phyloP scores from a whole-genome alignment of 2,797 vertebrate genomes.

The Galago senegalensis region DNA sequence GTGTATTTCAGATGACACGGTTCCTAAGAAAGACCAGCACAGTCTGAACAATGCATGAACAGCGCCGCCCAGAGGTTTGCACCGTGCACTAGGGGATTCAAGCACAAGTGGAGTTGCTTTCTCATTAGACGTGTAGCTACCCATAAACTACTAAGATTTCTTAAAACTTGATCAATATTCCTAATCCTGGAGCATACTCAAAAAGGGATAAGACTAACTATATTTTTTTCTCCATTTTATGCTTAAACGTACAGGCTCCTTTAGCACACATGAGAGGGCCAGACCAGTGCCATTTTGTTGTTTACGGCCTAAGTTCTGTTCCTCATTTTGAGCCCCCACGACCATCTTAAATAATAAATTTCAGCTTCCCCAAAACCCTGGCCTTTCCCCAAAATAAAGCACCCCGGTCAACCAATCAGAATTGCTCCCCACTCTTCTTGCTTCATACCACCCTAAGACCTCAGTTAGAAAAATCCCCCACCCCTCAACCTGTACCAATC shows the following conservation, averaged over 20 bases:
- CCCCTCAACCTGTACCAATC: too few species aligned
- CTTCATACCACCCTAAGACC: too few species aligned
- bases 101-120: background rate
- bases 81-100: background rate
- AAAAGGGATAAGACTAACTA: background rate
- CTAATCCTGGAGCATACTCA: background rate
- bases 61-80: fast-evolving
- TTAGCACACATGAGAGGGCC: background rate
- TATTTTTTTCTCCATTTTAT: background rate
- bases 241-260: background rate
- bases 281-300: too few species aligned
- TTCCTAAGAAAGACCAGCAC: background rate
- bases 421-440: too few species aligned
- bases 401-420: too few species aligned
- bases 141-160: background rate
- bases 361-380: too few species aligned
- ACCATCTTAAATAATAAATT: too few species aligned
- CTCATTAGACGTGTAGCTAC: background rate
- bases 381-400: too few species aligned
- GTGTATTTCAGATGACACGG: background rate
- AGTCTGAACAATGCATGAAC: background rate
- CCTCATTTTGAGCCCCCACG: too few species aligned
- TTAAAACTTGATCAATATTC: background rate
- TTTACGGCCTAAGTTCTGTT: too few species aligned
- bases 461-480: too few species aligned